phyloP scores from a whole-genome alignment of 30 jellyfish, hydroid and myxozoan genomes.

The Hydractinia echinata region DNA sequence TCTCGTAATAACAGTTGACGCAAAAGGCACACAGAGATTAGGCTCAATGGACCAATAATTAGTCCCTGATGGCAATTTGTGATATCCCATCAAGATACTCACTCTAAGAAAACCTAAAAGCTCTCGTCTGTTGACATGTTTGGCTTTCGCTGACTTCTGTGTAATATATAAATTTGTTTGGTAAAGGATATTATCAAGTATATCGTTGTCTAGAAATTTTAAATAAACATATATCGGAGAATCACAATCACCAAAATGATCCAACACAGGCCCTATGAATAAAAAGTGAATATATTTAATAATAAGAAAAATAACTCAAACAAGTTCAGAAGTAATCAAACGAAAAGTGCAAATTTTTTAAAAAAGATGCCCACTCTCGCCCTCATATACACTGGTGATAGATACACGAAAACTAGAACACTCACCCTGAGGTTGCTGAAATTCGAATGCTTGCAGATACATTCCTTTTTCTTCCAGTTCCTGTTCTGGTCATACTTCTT shows the following conservation, averaged over 20 bases:
- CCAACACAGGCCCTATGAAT: conserved; percentile 56
- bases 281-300: too few relatives aligned
- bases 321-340: too few relatives aligned
- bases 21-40: conserved; percentile 59
- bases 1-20: conserved; percentile 31
- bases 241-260: conserved; percentile 37
- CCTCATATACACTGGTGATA: too few relatives aligned
- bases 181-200: conserved; percentile 34
- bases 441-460: neutral
- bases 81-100: too few relatives aligned
- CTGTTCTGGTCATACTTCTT: conserved; percentile 8
- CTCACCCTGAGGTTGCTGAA: conserved; percentile 18
- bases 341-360: too few relatives aligned
- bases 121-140: conserved; percentile 33
- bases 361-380: too few relatives aligned
- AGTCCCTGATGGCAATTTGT: conserved; percentile 44
- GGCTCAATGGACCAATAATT: conserved; percentile 59
- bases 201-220: conserved; percentile 43
- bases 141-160: conserved; percentile 32
- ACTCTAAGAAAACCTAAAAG: conserved; percentile 47
- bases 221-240: conserved; percentile 21
- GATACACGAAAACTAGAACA: neutral
- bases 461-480: neutral
- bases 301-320: too few relatives aligned
- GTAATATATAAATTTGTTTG: conserved; percentile 51